Evolutionary conservation across 2,113 vertebrate genomes (phyloP).

Genomic region (Vicugna pacos): DNA sequence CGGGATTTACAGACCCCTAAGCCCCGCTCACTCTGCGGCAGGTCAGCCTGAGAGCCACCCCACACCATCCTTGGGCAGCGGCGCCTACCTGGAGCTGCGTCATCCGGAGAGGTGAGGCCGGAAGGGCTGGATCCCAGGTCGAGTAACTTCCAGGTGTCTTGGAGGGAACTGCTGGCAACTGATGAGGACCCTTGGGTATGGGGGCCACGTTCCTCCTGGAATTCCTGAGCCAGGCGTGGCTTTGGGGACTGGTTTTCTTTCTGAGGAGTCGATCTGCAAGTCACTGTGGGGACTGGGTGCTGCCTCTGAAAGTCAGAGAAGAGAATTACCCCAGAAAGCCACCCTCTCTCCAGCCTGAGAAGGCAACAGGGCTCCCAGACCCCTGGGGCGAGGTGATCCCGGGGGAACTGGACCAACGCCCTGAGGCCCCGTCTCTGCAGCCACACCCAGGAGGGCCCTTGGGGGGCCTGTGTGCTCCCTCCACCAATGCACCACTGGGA

Average conservation of each 20-base stretch:
- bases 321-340: not conserved
- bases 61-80: not conserved
- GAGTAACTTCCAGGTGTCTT: slow-evolving; percentile 88
- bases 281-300: not conserved
- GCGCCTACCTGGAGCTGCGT: slow-evolving; percentile 82
- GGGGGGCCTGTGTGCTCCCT: no score
- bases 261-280: slow-evolving; percentile 7
- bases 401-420: no score
- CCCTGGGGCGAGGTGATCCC: no score
- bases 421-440: no score
- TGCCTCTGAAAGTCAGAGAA: slow-evolving; percentile 73
- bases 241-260: slow-evolving; percentile 80
- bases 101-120: slow-evolving; percentile 77
- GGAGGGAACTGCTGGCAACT: slow-evolving; percentile 83
- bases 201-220: not conserved
- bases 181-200: slow-evolving; percentile 81
- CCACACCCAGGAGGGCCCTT: no score
- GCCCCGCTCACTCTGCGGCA: not conserved
- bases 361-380: not conserved
- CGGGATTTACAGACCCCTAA: not conserved
- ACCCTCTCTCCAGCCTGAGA: not conserved
- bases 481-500: no score
- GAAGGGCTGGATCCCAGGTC: slow-evolving; percentile 88
- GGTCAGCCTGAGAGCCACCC: not conserved
- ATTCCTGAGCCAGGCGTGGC: slow-evolving; percentile 50